Evolutionary conservation across 2,797 vertebrate genomes (phyloP).

Genomic region (Syngnathus rostellatus): DNA sequence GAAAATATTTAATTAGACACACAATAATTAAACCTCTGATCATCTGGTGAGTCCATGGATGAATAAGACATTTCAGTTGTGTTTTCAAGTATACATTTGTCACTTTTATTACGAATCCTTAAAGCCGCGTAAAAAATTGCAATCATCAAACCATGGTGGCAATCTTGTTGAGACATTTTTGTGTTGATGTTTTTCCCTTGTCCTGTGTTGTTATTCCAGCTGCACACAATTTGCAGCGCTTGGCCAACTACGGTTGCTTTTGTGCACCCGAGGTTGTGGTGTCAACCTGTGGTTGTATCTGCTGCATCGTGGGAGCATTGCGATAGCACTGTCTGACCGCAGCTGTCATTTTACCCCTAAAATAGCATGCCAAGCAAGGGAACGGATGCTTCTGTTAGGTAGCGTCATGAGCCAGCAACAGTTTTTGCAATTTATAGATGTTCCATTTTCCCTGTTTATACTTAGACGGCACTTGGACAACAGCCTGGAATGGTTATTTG

Average conservation of each 20-base stretch:
- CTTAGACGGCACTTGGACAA: constrained; percentile 17
- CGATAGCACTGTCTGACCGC: constrained; percentile 34
- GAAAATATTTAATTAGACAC: background rate
- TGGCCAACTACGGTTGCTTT: constrained; percentile 28
- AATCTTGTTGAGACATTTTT: constrained; percentile 3
- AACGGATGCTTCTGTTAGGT: constrained; percentile 34
- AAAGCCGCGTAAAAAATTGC: background rate
- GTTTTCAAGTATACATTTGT: background rate
- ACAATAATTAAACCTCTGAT: background rate
- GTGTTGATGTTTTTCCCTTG: constrained; percentile 7
- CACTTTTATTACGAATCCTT: background rate
- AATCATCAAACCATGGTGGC: background rate
- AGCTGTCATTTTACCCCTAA: constrained; percentile 39
- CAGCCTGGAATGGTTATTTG: constrained; percentile 18
- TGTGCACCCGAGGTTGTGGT: constrained; percentile 29
- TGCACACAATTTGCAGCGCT: constrained; percentile 22
- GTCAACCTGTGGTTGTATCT: constrained; percentile 42
- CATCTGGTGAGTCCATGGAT: background rate
- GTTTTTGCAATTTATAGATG: constrained; percentile 19
- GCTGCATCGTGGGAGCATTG: constrained; percentile 45
- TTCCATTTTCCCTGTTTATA: constrained; percentile 28
- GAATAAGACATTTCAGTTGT: background rate
- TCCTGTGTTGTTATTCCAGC: constrained; percentile 46
- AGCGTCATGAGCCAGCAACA: constrained; percentile 46
- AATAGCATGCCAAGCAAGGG: background rate